phyloP scores from a whole-genome alignment of 1,140 invertebrate genomes.

The Pogonus chalceus region DNA sequence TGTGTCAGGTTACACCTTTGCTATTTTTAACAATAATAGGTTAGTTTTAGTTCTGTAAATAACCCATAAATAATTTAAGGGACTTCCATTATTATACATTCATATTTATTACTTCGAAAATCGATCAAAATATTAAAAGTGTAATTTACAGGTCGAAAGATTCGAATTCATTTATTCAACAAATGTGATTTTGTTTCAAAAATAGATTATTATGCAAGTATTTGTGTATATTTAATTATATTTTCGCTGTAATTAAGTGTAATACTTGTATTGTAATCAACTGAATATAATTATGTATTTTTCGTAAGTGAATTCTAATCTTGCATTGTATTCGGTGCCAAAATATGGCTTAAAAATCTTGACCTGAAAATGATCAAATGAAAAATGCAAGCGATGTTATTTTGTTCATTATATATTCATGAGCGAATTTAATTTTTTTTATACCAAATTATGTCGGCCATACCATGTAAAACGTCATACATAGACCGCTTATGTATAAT shows the following conservation, averaged over 20 bases:
- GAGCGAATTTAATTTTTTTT: not conserved
- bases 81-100: slow-evolving; percentile 2
- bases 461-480: not conserved
- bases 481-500: slow-evolving; percentile 1
- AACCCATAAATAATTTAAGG: slow-evolving; percentile 3
- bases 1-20: not conserved
- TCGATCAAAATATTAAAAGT: not conserved
- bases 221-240: too few relatives aligned
- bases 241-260: too few relatives aligned
- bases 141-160: not conserved
- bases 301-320: too few relatives aligned
- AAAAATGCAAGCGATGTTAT: too few relatives aligned
- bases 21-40: slow-evolving; percentile 4
- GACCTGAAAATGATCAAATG: too few relatives aligned
- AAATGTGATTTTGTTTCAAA: not conserved
- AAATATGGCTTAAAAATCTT: too few relatives aligned
- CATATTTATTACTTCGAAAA: slow-evolving; percentile 1
- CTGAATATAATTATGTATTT: too few relatives aligned
- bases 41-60: slow-evolving; percentile 4
- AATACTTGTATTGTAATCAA: too few relatives aligned
- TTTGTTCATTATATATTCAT: too few relatives aligned
- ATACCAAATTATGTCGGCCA: not conserved
- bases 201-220: not conserved
- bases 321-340: too few relatives aligned
- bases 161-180: not conserved